Evolutionary conservation across 1,140 invertebrate species (phyloP).

Genomic region (Bombus cullumanus): DNA sequence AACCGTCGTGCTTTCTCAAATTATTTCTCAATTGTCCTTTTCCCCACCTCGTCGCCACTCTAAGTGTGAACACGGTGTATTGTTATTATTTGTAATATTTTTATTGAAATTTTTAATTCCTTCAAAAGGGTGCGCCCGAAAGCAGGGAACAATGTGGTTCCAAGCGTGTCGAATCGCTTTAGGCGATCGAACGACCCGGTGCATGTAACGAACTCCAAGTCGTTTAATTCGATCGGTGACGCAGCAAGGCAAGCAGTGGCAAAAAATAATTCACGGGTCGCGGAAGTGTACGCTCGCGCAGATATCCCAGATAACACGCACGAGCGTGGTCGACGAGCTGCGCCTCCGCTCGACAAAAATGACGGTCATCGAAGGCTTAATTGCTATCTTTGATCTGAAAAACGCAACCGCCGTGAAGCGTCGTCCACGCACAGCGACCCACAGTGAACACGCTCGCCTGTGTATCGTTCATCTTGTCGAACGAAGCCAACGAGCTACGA

Average conservation of each 20-base stretch:
- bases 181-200: not conserved
- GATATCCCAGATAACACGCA: constrained; percentile 19
- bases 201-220: not conserved
- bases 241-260: constrained; percentile 1
- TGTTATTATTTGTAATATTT: too few species aligned
- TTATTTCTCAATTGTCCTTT: too few species aligned
- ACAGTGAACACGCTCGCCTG: not conserved
- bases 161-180: not conserved
- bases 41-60: not conserved
- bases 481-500: not conserved
- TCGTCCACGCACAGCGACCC: not conserved
- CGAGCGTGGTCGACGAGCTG: not conserved
- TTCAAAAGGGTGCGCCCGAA: not conserved
- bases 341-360: constrained; percentile 14
- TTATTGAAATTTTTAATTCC: too few species aligned
- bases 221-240: constrained; percentile 22
- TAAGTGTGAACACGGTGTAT: not conserved
- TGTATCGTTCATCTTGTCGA: constrained; percentile 17
- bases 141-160: not conserved
- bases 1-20: too few species aligned
- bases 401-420: constrained; percentile 24
- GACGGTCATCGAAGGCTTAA: constrained; percentile 43
- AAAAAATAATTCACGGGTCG: constrained; percentile 24
- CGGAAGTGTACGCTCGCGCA: constrained; percentile 8
- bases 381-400: constrained; percentile 53